Conservation (phyloP, 2,113 vertebrate genomes). For the Clarias gariepinus region DNA sequence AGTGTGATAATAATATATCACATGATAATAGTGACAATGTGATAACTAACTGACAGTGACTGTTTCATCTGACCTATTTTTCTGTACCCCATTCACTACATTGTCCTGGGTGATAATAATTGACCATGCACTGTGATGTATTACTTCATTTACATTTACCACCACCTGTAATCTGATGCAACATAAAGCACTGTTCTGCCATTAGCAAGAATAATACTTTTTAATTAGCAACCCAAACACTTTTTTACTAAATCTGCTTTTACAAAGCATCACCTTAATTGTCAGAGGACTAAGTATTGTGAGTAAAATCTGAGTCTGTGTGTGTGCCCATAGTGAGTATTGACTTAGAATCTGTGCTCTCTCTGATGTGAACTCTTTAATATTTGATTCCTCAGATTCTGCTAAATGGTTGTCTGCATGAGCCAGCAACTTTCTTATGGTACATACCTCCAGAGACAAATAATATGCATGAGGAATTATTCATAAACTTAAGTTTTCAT, state of each 20-base stretch:
- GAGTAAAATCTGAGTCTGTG: not conserved
- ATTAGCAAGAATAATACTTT: conserved; percentile 54
- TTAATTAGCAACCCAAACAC: conserved; percentile 31
- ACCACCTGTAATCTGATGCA: conserved; percentile 22
- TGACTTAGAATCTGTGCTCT: conserved; percentile 48
- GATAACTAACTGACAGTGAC: not conserved
- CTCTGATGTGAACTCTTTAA: conserved; percentile 63
- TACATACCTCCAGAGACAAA: conserved; percentile 55
- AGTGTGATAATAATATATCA: too few relatives aligned
- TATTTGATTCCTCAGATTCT: conserved; percentile 65
- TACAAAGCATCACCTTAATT: not conserved
- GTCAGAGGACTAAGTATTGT: not conserved
- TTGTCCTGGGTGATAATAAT: conserved; percentile 19
- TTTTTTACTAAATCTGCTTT: conserved; percentile 26
- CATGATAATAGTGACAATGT: too few relatives aligned
- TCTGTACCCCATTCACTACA: not conserved
- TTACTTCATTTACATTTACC: conserved; percentile 14
- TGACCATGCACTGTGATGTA: not conserved
- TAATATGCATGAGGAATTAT: conserved; percentile 67
- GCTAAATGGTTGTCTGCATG: conserved; percentile 41
- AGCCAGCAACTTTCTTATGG: conserved; percentile 48
- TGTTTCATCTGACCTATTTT: not conserved
- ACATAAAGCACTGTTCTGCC: conserved; percentile 16
- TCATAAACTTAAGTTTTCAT: conserved; percentile 41
- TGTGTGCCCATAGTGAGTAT: conserved; percentile 35